A percentile compares a stretch with the other conserved stretches of the same genome.
These are phyloP conservation scores for Eira barbara DNA, from an alignment of 2,113 vertebrate species.

Conservation along the genomic window DNA sequence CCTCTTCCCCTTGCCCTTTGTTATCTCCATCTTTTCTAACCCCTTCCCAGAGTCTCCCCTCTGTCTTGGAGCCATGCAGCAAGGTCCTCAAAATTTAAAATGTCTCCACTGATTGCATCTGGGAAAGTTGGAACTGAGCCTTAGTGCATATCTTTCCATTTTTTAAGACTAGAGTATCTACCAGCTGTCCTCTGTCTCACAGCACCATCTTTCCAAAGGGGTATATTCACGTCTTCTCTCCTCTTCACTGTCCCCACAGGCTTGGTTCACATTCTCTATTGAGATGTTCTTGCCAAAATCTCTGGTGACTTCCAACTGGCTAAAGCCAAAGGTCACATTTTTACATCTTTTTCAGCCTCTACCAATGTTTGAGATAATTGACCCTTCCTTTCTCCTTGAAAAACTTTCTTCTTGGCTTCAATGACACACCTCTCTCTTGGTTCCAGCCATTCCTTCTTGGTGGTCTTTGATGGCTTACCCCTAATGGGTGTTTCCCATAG, in stretches of 20 bases:
- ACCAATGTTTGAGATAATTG: neutral
- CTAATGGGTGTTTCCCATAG: neutral
- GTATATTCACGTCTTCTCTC: neutral
- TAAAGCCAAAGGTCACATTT: neutral
- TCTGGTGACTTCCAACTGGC: neutral
- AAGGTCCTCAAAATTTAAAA: neutral
- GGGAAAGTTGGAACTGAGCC: neutral
- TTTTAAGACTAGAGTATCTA: neutral
- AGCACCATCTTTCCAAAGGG: neutral
- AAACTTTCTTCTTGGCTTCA: neutral
- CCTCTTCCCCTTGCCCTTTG: neutral
- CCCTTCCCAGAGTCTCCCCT: neutral
- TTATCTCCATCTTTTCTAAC: neutral
- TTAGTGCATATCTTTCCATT: too few species aligned
- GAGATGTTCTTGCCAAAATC: neutral
- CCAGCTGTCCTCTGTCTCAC: neutral
- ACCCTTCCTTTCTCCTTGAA: neutral
- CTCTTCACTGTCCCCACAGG: neutral
- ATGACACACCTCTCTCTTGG: neutral
- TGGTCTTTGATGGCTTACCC: neutral
- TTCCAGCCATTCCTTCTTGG: neutral
- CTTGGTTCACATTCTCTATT: neutral
- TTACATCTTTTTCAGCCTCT: neutral
- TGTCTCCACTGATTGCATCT: neutral
- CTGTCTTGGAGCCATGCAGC: neutral